phyloP scores from a whole-genome alignment of 2,113 vertebrate genomes.

The Physeter macrocephalus region DNA sequence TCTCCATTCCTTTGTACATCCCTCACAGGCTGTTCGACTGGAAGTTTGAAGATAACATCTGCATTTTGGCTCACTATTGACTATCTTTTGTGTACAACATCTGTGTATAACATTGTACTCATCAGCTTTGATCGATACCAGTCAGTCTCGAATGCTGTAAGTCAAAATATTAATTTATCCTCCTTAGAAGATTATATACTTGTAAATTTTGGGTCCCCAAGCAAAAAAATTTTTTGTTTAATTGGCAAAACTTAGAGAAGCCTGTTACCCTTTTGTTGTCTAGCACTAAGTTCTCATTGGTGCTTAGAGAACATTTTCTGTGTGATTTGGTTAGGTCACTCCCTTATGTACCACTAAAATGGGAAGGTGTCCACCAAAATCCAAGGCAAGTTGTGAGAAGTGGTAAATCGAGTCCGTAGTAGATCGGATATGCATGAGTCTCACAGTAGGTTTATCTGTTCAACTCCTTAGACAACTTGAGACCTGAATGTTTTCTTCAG shows the following conservation, averaged over 20 bases:
- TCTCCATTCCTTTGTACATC: constrained; percentile 91
- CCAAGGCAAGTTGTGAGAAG: neutral
- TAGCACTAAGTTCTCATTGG: neutral
- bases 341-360: neutral
- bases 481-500: neutral
- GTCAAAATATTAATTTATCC: constrained; percentile 63
- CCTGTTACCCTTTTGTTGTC: neutral
- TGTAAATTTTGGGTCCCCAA: neutral
- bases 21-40: constrained; percentile 84
- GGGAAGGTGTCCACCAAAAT: neutral
- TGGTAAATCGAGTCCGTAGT: neutral
- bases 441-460: neutral
- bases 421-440: neutral
- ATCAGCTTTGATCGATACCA: constrained; percentile 94
- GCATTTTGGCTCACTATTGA: constrained; percentile 88
- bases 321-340: neutral
- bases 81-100: constrained; percentile 89
- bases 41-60: constrained; percentile 83
- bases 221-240: neutral
- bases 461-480: neutral
- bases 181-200: neutral
- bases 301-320: neutral
- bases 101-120: constrained; percentile 91
- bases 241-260: neutral
- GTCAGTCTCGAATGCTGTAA: constrained; percentile 92